Evolutionary conservation across 2,888 invertebrate genomes (phyloP).

Genomic region (Eugnorisma glareosa): DNA sequence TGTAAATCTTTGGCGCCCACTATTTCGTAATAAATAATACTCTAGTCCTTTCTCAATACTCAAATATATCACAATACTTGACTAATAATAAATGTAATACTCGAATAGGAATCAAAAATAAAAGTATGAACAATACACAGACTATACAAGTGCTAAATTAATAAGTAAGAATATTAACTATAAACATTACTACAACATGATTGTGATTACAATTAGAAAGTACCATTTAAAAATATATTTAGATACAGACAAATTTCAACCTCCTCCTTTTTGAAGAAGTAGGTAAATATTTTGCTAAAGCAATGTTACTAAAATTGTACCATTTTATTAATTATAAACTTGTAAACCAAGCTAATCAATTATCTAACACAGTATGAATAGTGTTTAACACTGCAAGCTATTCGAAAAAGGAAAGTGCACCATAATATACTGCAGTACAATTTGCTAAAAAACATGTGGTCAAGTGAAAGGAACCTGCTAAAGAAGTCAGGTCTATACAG

Average conservation of each 20-base stretch:
- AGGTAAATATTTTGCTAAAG: not conserved
- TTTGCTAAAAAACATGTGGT: not conserved
- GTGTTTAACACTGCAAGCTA: slow-evolving; percentile 13
- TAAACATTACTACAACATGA: slow-evolving; percentile 21
- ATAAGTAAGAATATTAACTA: slow-evolving; percentile 18
- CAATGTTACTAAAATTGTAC: not conserved
- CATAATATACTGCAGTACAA: slow-evolving; percentile 1
- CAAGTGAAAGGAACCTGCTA: not conserved
- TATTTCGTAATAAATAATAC: slow-evolving; percentile 39
- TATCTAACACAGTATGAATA: slow-evolving; percentile 5
- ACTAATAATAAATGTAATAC: slow-evolving; percentile 63
- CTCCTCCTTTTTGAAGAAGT: not conserved
- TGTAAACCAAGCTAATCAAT: slow-evolving; percentile 13
- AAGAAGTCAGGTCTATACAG: slow-evolving; percentile 1
- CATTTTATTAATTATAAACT: slow-evolving; percentile 8
- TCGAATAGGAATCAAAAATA: slow-evolving; percentile 58
- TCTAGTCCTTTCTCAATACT: slow-evolving; percentile 38
- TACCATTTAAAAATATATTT: not conserved
- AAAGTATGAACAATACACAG: slow-evolving; percentile 28
- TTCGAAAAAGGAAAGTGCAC: slow-evolving; percentile 1
- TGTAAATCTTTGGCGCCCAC: slow-evolving; percentile 56
- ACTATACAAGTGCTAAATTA: slow-evolving; percentile 20
- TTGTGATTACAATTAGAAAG: slow-evolving; percentile 23
- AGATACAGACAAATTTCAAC: not conserved
- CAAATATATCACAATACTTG: slow-evolving; percentile 61